Conservation (phyloP, 1,140 invertebrate genomes). For the Prorops nasuta region DNA sequence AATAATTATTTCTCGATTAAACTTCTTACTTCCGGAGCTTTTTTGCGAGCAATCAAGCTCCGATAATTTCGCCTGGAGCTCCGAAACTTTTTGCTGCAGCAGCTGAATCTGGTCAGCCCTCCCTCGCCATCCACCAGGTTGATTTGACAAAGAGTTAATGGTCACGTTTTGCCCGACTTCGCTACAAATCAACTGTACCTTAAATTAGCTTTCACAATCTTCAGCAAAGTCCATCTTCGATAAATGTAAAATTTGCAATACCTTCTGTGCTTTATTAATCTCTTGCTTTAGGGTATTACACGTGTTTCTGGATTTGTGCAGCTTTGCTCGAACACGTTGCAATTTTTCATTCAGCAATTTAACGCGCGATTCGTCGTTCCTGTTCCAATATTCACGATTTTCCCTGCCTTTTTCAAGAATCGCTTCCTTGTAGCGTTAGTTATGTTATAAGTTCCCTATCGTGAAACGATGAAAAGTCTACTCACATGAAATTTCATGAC, state of each 20-base stretch:
- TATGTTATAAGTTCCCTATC: no score
- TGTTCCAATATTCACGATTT: constrained; percentile 14
- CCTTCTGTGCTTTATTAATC: constrained; percentile 45
- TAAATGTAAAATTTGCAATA: constrained; percentile 10
- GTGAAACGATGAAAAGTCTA: no score
- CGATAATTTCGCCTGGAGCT: constrained; percentile 63
- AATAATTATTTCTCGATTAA: neutral
- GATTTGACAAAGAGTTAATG: constrained; percentile 49
- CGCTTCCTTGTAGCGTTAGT: constrained; percentile 12
- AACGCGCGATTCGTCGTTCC: constrained; percentile 39
- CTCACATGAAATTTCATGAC: no score
- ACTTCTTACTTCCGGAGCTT: constrained; percentile 14
- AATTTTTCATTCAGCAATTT: constrained; percentile 66
- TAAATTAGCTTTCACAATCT: neutral
- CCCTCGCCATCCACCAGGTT: constrained; percentile 65
- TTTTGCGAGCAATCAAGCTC: constrained; percentile 19
- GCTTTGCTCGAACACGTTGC: constrained; percentile 59
- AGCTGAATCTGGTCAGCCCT: constrained; percentile 69
- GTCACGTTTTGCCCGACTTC: constrained; percentile 62
- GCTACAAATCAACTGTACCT: constrained; percentile 41
- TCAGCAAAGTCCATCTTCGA: no score
- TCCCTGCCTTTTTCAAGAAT: constrained; percentile 29
- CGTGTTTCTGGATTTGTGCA: constrained; percentile 67
- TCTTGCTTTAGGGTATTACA: constrained; percentile 68
- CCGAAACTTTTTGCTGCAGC: constrained; percentile 64